These are phyloP conservation scores for Erythrolamprus reginae DNA, from an alignment of 2,113 vertebrate genomes.

Conservation along the genomic window DNA sequence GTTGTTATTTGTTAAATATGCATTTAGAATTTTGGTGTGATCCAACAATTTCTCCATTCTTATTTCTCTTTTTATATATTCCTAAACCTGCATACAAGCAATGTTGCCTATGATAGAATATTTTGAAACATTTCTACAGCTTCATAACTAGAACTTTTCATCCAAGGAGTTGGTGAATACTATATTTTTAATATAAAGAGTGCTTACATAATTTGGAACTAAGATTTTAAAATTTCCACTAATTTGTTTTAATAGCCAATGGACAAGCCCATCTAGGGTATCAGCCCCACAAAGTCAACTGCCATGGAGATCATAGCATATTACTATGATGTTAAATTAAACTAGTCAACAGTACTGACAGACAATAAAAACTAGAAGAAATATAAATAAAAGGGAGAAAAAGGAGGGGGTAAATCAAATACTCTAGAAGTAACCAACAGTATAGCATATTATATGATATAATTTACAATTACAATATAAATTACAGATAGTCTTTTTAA, in stretches of 20 bases:
- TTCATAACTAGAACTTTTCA: neutral
- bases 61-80: neutral
- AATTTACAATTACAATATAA: neutral
- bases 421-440: neutral
- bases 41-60: neutral
- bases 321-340: neutral
- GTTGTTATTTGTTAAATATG: too few relatives aligned
- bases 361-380: neutral
- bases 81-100: neutral
- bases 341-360: neutral
- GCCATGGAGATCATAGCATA: neutral
- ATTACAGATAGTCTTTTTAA: constrained; percentile 56
- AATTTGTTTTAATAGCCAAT: neutral
- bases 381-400: neutral
- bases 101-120: neutral
- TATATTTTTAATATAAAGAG: neutral
- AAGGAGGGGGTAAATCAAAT: neutral
- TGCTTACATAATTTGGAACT: neutral
- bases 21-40: neutral
- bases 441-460: neutral
- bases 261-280: neutral
- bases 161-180: neutral
- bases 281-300: neutral
- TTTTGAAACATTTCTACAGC: neutral
- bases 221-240: neutral